Evolutionary conservation across 2,113 vertebrate genomes (phyloP).

Genomic region (Rhipidura dahli): DNA sequence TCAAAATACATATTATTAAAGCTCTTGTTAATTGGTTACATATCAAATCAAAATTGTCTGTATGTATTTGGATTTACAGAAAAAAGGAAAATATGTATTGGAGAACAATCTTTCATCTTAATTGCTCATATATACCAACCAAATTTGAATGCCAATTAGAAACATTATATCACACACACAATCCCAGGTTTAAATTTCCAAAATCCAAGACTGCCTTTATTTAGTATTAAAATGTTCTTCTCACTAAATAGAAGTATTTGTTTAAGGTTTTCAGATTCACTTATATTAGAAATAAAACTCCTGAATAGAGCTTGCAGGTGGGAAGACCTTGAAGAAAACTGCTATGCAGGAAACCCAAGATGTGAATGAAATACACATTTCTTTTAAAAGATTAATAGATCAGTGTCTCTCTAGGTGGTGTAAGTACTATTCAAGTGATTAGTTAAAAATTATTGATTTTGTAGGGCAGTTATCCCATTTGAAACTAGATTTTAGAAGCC

Average conservation of each 20-base stretch:
- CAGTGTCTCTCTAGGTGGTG: background rate
- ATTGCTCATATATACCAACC: background rate
- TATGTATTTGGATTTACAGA: background rate
- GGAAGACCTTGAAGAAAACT: background rate
- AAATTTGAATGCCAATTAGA: background rate
- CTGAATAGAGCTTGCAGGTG: background rate
- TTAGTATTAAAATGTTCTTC: background rate
- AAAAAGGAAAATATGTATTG: background rate
- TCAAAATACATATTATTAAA: background rate
- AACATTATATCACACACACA: background rate
- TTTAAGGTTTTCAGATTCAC: background rate
- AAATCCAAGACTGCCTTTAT: background rate
- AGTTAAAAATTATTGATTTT: background rate
- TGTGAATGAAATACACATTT: background rate
- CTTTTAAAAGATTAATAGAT: background rate
- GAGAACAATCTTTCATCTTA: background rate
- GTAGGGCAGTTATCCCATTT: background rate
- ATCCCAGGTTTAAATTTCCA: background rate
- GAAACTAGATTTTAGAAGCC: background rate
- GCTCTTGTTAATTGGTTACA: background rate
- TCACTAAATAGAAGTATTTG: background rate
- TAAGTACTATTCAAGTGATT: background rate
- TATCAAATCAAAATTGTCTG: background rate
- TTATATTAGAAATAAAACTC: background rate
- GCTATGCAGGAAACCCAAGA: background rate